Evolutionary conservation across 2,113 vertebrate genomes (phyloP), one percentile per base, ranked within the genome.

Genomic region (Myrmophylax atrothorax): DNA sequence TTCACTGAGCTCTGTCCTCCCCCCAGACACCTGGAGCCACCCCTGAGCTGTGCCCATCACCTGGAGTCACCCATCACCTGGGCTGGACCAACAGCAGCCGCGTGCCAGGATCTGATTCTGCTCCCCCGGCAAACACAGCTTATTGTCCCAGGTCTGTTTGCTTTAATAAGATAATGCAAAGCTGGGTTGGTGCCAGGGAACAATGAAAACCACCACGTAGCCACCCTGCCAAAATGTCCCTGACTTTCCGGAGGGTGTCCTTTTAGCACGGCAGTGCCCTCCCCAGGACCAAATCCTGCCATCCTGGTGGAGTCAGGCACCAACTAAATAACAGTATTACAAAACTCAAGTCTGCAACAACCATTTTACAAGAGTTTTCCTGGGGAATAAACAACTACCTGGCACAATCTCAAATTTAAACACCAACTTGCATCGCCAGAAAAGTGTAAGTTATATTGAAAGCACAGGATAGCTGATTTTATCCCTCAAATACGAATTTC

Each of bases 331-430:
- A 14, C 0, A 0, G 0, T 4, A 5, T 3, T 5, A 18, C 19
- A 55, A 35, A 91, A 26, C 20, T 62, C 42, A 10, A 18, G 7
- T 7, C 70, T 35, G 23, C 70, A 79, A 11, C 8, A 14, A 9
- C 14, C 7, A 0, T 1, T 2, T 15, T 12, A n/a, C 0, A 3
- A 44, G 16, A 0, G 0, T 26, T 38, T 66, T 47, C 7, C 46
- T 3, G 6, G 60, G 46, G 26, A 84, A 46, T 35, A 25, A 42
- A 31, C 40, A 33, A 25, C n/a, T 40, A 23, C 7, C 20, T 42
- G 77, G 69, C 29, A 68, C 1, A 1, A 20, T 24, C 46, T 69
- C 5, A 6, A 19, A 9, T 26, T 87, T 24, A 4, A 93, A 63
- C 52, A 56, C 28, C 35, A 37, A 22, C 4, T n/a, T 12, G 42